Conservation (phyloP, 1,140 invertebrate species). For the Protaetia brevitarsis region DNA sequence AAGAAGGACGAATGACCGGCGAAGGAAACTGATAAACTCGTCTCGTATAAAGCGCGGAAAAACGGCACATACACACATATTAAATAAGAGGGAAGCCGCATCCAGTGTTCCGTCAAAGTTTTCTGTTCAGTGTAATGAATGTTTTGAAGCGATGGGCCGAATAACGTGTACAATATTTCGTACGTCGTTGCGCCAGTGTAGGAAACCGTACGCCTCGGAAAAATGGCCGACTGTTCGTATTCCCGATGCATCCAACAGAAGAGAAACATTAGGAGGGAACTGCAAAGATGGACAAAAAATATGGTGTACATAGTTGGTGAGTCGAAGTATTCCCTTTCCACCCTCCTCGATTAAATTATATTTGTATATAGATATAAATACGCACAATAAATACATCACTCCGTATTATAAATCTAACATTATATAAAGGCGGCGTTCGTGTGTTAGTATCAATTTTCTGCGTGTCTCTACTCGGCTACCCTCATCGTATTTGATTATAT, state of each 20-base stretch:
- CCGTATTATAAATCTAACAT: too few relatives aligned
- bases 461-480: too few relatives aligned
- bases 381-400: too few relatives aligned
- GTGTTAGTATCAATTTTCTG: too few relatives aligned
- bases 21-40: too few relatives aligned
- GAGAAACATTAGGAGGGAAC: slow-evolving; percentile 82
- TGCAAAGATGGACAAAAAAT: slow-evolving; percentile 90
- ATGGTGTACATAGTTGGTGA: slow-evolving; percentile 87
- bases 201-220: slow-evolving; percentile 50
- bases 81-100: neutral
- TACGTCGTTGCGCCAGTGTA: slow-evolving; percentile 38
- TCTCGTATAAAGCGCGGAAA: neutral
- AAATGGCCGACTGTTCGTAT: slow-evolving; percentile 91
- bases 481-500: too few relatives aligned
- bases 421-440: too few relatives aligned
- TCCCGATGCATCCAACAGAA: slow-evolving; percentile 87
- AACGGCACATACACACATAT: neutral
- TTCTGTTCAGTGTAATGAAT: slow-evolving; percentile 45
- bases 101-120: slow-evolving; percentile 15
- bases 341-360: too few relatives aligned
- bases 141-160: slow-evolving; percentile 45
- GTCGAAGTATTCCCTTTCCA: slow-evolving; percentile 49
- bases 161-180: slow-evolving; percentile 18
- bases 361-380: too few relatives aligned
- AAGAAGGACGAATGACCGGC: too few relatives aligned